Evolutionary conservation across 2,113 vertebrate genomes (phyloP), one percentile per base, ranked within the genome.

Genomic region (Ursus arctos): DNA sequence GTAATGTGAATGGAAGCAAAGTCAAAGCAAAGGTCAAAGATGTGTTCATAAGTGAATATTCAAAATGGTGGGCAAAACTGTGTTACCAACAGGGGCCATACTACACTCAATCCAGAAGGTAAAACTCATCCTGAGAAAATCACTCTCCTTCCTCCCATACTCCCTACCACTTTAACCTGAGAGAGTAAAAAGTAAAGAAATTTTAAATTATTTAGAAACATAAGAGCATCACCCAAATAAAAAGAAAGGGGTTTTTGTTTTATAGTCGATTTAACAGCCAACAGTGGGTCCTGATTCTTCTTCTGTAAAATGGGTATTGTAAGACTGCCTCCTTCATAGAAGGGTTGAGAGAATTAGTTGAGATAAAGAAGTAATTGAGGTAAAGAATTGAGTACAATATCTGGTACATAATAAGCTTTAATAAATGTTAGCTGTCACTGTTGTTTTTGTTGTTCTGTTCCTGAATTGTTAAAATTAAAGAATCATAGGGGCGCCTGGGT

Each of bases 211-310:
- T 71, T 89, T 92, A 92, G 72, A 92, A 96, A 88, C 22, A 7
- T 69, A 85, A 84, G 59, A 91, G 31, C 13, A 85, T 86, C 22
- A 28, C 13, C 9, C 47, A n/a, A 97, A 67, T 90, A 82, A 82
- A 76, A 97, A 69, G n/a, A 76, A 95, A 79, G 19, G 24, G 6
- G 16, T 57, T 94, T 95, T 95, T 84, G 26, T 87, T 97, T 96
- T 28, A 71, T 11, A 97, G 65, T 33, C 40, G 7, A 79, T 88
- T 90, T 77, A 91, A 95, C 4, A 85, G 84, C 28, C 63, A 81
- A 81, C 40, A 84, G 40, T 33, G 33, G 28, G 61, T 80, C 79
- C 80, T 71, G 33, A 74, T 33, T 95, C 53, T 89, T 43, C 89
- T 67, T 49, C 85, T 67, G 15, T 67, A 85, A 91, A 93, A 76